These are phyloP conservation scores for Entelurus aequoreus DNA, from an alignment of 2,113 vertebrate genomes.

Conservation along the genomic window DNA sequence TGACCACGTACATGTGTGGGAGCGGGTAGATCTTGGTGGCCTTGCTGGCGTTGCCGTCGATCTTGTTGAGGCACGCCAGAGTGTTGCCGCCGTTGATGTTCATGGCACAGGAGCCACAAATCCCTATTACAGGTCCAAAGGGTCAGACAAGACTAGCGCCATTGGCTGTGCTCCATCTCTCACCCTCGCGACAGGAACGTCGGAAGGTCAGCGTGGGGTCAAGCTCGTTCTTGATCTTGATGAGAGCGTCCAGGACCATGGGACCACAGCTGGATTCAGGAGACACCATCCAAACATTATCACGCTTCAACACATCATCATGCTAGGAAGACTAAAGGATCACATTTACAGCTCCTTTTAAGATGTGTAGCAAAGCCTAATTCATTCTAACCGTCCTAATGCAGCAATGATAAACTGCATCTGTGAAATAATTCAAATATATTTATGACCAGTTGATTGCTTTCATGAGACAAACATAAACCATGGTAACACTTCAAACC, in stretches of 20 bases:
- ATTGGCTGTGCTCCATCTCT: slow-evolving; percentile 22
- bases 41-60: slow-evolving; percentile 79
- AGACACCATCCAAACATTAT: background rate
- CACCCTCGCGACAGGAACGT: slow-evolving; percentile 91
- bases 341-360: too few relatives aligned
- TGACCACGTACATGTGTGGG: slow-evolving; percentile 86
- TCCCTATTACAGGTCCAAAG: slow-evolving; percentile 68
- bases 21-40: slow-evolving; percentile 89
- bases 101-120: slow-evolving; percentile 96
- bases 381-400: background rate
- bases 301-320: too few relatives aligned
- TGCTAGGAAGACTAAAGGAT: too few relatives aligned
- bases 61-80: slow-evolving; percentile 84
- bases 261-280: slow-evolving; percentile 79
- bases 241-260: slow-evolving; percentile 92
- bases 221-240: slow-evolving; percentile 96
- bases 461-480: too few relatives aligned
- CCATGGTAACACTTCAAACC: too few relatives aligned
- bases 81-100: slow-evolving; percentile 94
- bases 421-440: too few relatives aligned
- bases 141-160: background rate
- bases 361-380: background rate
- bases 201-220: slow-evolving; percentile 92
- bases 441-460: too few relatives aligned
- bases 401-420: too few relatives aligned